phyloP scores from a whole-genome alignment of 2,797 vertebrate genomes.

The Mormyrus proboscirostris region DNA sequence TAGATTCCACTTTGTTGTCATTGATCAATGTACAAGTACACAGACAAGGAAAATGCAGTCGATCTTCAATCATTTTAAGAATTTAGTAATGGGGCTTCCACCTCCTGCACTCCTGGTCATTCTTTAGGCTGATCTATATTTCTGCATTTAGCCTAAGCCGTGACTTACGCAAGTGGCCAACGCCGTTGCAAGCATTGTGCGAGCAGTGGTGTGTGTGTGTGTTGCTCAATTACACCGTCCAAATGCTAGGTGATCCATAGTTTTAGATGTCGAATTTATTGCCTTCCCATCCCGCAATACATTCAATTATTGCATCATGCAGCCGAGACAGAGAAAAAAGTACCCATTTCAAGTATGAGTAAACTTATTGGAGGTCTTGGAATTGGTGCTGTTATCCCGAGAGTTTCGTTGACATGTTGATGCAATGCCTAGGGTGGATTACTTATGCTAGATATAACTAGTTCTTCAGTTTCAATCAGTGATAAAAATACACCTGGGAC shows the following conservation, averaged over 20 bases:
- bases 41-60: background rate
- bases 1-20: background rate
- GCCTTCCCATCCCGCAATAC: background rate
- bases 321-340: background rate
- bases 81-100: background rate
- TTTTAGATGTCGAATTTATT: background rate
- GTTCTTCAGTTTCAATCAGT: background rate
- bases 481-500: background rate
- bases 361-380: background rate
- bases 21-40: background rate
- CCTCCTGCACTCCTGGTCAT: background rate
- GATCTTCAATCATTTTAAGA: background rate
- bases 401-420: background rate
- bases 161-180: background rate
- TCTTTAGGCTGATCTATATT: background rate
- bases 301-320: background rate
- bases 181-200: background rate
- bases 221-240: background rate
- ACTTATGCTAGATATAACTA: background rate
- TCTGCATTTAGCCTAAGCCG: background rate
- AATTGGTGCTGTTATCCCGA: background rate
- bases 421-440: background rate
- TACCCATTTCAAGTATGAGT: too few species aligned
- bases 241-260: background rate
- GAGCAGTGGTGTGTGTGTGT: background rate